A percentile compares a stretch with the other conserved stretches of the same genome.
These are phyloP conservation scores for Suillia variegata DNA, from an alignment of 2,888 invertebrate genomes.

Conservation along the genomic window DNA sequence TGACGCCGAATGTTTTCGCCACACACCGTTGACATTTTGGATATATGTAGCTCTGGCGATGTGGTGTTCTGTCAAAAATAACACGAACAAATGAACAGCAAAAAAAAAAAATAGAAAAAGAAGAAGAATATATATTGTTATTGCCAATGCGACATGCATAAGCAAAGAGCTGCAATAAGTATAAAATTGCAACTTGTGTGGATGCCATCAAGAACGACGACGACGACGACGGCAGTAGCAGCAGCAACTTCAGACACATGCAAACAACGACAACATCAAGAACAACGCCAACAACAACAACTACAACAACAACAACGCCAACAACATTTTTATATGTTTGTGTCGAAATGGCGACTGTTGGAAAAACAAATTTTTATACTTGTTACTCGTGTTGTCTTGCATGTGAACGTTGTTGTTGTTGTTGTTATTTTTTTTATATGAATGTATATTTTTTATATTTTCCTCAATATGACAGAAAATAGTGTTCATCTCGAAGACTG, in stretches of 20 bases:
- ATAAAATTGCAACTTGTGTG: slow-evolving; percentile 38
- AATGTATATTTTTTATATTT: neutral
- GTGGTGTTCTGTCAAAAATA: slow-evolving; percentile 32
- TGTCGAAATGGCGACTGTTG: slow-evolving; percentile 42
- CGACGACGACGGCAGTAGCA: no score
- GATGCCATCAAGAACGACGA: slow-evolving; percentile 29
- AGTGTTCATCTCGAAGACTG: slow-evolving; percentile 11
- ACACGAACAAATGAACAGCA: no score
- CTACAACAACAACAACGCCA: neutral
- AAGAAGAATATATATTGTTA: no score
- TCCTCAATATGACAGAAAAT: slow-evolving; percentile 1
- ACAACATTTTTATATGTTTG: neutral
- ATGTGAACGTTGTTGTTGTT: slow-evolving; percentile 42
- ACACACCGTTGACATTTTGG: slow-evolving; percentile 14
- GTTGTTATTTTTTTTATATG: slow-evolving; percentile 33
- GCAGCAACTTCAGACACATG: slow-evolving; percentile 29
- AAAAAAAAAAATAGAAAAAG: no score
- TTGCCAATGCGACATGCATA: slow-evolving; percentile 48
- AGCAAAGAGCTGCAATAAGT: slow-evolving; percentile 36
- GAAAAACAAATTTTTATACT: slow-evolving; percentile 54
- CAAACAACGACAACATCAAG: slow-evolving; percentile 41
- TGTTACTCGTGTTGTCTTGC: slow-evolving; percentile 43
- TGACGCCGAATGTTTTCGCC: slow-evolving; percentile 14
- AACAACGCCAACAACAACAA: no score
- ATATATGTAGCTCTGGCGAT: slow-evolving; percentile 5